Evolutionary conservation across 2,888 invertebrate genomes (phyloP).

Genomic region (Auanema freiburgensis): DNA sequence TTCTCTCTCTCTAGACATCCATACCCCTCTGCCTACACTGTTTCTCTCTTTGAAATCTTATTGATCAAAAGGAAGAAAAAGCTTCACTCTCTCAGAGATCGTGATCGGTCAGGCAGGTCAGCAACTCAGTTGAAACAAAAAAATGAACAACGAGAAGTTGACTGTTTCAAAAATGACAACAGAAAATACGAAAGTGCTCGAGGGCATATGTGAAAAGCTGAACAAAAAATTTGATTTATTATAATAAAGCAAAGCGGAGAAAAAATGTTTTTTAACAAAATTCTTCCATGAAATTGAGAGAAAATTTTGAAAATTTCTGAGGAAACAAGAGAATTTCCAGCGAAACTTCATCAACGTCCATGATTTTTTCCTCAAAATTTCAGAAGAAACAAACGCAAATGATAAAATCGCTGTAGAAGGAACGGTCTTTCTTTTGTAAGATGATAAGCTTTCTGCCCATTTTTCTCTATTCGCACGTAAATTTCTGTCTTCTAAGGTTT

Average conservation of each 20-base stretch:
- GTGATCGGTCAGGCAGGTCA: slow-evolving; percentile 12
- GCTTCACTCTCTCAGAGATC: slow-evolving; percentile 25
- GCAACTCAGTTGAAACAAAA: no score
- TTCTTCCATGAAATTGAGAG: no score
- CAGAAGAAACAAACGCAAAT: no score
- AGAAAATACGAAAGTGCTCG: slow-evolving; percentile 11
- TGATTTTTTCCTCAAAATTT: no score
- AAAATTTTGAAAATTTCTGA: no score
- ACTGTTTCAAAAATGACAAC: slow-evolving; percentile 19
- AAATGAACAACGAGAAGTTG: neutral
- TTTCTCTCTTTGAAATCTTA: slow-evolving; percentile 5
- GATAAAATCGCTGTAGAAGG: no score
- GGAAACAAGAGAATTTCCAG: no score
- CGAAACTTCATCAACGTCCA: no score
- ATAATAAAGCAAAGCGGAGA: no score
- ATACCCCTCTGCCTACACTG: slow-evolving; percentile 5
- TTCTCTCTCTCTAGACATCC: slow-evolving; percentile 2
- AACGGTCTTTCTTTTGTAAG: no score
- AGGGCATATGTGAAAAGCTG: neutral
- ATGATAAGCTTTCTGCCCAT: slow-evolving; percentile 8
- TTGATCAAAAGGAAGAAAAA: slow-evolving; percentile 4
- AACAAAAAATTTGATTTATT: no score
- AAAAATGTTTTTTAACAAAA: no score
- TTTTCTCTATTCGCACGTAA: slow-evolving; percentile 8
- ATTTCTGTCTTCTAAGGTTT: slow-evolving; percentile 3